Evolutionary conservation across 2,797 vertebrate species (phyloP), one percentile per base, ranked within the genome.

Genomic region (Knipowitschia caucasica): DNA sequence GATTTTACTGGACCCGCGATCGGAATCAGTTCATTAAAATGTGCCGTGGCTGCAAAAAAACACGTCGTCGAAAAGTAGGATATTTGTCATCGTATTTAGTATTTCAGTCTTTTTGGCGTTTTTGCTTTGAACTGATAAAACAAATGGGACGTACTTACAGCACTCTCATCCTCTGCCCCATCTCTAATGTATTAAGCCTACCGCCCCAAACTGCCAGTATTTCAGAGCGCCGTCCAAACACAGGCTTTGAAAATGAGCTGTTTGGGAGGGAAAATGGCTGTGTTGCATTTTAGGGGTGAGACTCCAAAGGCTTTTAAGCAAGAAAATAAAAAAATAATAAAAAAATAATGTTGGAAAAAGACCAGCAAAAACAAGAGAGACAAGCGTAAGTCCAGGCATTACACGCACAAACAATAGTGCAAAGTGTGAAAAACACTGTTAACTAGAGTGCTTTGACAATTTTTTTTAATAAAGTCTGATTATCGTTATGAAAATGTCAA

Each of bases 141-240:
- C n/a, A 44, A 44, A 44, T 17, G 42, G 24, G 5, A 3, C 24
- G 11, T 44, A 4, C n/a, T 26, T 33, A 44, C 45, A 27, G n/a
- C 45, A 29, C 42, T 49, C 30, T 47, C 44, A 27, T 53, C 64
- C 50, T 67, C 42, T 12, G 43, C 50, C 10, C 40, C 35, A 20
- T 46, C 30, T 33, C 46, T 52, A 73, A 53, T 67, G 69, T 59
- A 62, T 49, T 53, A 49, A 49, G 20, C 29, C 45, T 17, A 69
- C 56, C 1, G 31, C 43, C 70, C n/a, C 63, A 76, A 71, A 79
- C 69, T 69, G 73, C 73, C 77, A 79, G 78, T 83, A 85, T 85
- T 86, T 88, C 83, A 77, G 59, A 47, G 60, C 55, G 44, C 61
- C 83, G 84, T 85, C 80, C 75, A 84, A 88, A 86, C 76, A 85